Evolutionary conservation across 2,113 vertebrate genomes (phyloP).

Genomic region (Percina caprodes): DNA sequence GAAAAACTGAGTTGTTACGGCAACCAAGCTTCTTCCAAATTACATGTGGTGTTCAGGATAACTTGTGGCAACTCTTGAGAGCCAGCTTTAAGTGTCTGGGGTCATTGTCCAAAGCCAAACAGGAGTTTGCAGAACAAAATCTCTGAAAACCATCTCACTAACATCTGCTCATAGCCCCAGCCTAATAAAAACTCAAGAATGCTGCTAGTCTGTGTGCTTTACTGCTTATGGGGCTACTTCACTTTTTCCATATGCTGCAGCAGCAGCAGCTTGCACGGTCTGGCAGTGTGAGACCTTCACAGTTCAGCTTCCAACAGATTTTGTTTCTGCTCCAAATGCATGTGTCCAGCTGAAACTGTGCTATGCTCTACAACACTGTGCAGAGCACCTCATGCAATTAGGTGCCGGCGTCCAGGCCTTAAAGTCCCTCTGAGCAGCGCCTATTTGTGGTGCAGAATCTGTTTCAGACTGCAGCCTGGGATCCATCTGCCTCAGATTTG

Average conservation of each 20-base stretch:
- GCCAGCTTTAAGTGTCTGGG: conserved; percentile 4
- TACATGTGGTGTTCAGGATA: not conserved
- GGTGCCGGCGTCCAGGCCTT: conserved; percentile 33
- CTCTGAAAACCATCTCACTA: conserved; percentile 43
- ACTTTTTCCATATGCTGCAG: conserved; percentile 77
- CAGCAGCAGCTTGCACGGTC: conserved; percentile 40
- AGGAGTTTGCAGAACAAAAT: conserved; percentile 23
- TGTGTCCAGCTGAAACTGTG: conserved; percentile 20
- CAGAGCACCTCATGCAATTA: not conserved
- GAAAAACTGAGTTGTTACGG: conserved; percentile 26
- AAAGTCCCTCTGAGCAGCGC: conserved; percentile 25
- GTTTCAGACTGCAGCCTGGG: conserved; percentile 49
- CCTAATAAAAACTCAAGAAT: conserved; percentile 77
- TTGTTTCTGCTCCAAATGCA: conserved; percentile 34
- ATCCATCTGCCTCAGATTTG: conserved; percentile 73
- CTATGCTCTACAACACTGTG: conserved; percentile 8
- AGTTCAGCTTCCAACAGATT: conserved; percentile 22
- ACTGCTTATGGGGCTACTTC: conserved; percentile 68
- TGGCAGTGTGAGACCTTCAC: conserved; percentile 38
- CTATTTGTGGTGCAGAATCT: conserved; percentile 48
- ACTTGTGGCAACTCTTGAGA: conserved; percentile 2
- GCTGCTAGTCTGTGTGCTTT: conserved; percentile 63
- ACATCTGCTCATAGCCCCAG: conserved; percentile 71
- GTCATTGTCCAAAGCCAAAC: conserved; percentile 39
- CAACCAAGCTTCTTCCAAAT: not conserved